Conservation (phyloP, 2,888 invertebrate species). For the Hartigia nigra region DNA sequence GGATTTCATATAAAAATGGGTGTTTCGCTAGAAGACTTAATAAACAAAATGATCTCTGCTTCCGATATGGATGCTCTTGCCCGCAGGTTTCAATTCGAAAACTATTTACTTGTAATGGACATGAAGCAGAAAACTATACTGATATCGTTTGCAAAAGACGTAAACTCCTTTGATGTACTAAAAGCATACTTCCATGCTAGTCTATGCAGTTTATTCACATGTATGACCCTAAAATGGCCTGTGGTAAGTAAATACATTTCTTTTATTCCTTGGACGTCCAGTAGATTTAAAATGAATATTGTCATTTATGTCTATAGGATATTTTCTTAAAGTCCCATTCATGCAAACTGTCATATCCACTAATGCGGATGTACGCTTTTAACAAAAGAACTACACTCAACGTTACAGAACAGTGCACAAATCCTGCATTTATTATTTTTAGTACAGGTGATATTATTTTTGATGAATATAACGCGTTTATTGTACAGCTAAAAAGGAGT, state of each 20-base stretch:
- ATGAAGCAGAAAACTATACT: constrained; percentile 67
- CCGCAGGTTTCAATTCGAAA: constrained; percentile 46
- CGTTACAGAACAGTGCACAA: background rate
- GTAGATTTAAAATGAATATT: constrained; percentile 2
- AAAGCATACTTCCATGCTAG: constrained; percentile 78
- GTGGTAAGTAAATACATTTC: constrained; percentile 30
- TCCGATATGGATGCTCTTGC: constrained; percentile 67
- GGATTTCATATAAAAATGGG: constrained; percentile 75
- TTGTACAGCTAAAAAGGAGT: constrained; percentile 42
- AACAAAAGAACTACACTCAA: background rate
- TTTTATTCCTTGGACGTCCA: constrained; percentile 12
- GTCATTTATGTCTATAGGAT: constrained; percentile 20
- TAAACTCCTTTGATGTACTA: constrained; percentile 70
- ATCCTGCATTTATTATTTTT: constrained; percentile 27
- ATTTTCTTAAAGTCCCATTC: constrained; percentile 36
- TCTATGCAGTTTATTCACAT: constrained; percentile 67
- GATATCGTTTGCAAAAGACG: constrained; percentile 70
- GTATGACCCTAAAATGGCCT: constrained; percentile 61
- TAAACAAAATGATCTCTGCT: constrained; percentile 43
- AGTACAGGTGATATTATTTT: constrained; percentile 45
- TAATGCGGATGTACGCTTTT: constrained; percentile 33
- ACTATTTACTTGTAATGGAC: constrained; percentile 71
- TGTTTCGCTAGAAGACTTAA: constrained; percentile 66
- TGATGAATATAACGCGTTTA: constrained; percentile 50
- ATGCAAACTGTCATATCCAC: constrained; percentile 40